A percentile compares a stretch with the other conserved stretches of the same genome.
Conservation (phyloP, 2,113 vertebrate species). For the Larimichthys crocea region DNA sequence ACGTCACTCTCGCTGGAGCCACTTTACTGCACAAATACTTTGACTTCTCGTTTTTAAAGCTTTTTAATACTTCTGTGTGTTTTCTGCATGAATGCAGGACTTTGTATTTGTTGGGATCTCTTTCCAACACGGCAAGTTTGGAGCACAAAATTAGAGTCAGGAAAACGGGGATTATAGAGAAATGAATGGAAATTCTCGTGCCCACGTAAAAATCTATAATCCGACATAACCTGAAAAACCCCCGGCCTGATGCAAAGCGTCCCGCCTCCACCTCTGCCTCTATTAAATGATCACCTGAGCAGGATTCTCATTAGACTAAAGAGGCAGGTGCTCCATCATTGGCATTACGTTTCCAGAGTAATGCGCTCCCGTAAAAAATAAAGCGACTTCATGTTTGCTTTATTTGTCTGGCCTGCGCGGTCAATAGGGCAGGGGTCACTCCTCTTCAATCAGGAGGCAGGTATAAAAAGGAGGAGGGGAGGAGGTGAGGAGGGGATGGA, state of each 20-base stretch:
- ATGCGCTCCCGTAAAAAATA: constrained; percentile 32
- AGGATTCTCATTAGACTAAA: constrained; percentile 73
- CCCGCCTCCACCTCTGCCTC: constrained; percentile 34
- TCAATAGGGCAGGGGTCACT: constrained; percentile 42
- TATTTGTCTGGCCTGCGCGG: constrained; percentile 42
- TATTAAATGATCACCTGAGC: constrained; percentile 72
- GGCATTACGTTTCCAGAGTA: constrained; percentile 65
- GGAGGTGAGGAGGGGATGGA: background rate
- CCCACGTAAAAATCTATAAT: constrained; percentile 40
- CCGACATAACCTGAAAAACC: constrained; percentile 35
- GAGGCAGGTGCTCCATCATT: constrained; percentile 69
- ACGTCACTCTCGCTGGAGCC: background rate
- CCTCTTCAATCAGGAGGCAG: constrained; percentile 38
- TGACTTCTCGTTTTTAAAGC: background rate
- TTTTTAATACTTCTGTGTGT: background rate
- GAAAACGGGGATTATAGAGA: constrained; percentile 36
- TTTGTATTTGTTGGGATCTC: background rate
- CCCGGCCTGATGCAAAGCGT: constrained; percentile 20
- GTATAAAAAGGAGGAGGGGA: background rate
- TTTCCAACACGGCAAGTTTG: background rate
- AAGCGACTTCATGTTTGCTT: constrained; percentile 55
- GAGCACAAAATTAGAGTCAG: background rate
- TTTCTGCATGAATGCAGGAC: no score
- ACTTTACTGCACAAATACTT: no score
- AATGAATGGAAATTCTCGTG: constrained; percentile 17